Base-by-base conservation (phyloP, 2,888 invertebrate genomes). In the Orthosia gothica region DNA sequence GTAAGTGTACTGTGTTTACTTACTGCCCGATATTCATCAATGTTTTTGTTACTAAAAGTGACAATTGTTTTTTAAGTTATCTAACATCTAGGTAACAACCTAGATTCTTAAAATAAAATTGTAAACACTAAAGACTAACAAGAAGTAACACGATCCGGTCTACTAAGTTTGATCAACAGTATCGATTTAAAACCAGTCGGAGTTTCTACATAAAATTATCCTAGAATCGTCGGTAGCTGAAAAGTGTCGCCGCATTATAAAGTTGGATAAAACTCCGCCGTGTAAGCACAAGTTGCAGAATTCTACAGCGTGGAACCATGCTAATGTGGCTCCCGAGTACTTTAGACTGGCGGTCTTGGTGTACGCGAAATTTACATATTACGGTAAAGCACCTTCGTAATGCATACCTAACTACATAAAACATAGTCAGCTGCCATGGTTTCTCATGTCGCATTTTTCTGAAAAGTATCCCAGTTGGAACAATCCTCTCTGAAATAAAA, bases 361-460 rank as follows among this genome's bases (percentile, higher is more conserved):
- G 49, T 64, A 32, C 18, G 73, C 32, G 52, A 58, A 64, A 78
- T 79, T 79, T 58, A 61, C 80, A 78, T 78, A 50, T 79, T 67
- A 66, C 47, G 26, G 64, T 50, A 64, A 59, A 66, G n/a, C 62
- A 74, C 49, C 57, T 78, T 64, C 12, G 26, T 58, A 58, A 79
- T 16, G 62, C 54, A n/a, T 26, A 57, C 32, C 52, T 71, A 57
- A 52, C 52, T 71, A 67, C 54, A 64, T 67, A 52, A 71, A 59
- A 65, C 55, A 71, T 64, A 64, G 47, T 18, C 11, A 13, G 7
- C 12, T 58, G 62, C 70, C 58, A 55, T 47, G 49, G 20, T 49
- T 23, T 11, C 20, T 63, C n/a, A 9, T 45, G n/a, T 7, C 18
- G 26, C 49, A 58, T 52, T 71, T 64, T 65, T 52, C 55, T 61